Conservation (phyloP, 2,888 invertebrate species). For the Hedya salicella region DNA sequence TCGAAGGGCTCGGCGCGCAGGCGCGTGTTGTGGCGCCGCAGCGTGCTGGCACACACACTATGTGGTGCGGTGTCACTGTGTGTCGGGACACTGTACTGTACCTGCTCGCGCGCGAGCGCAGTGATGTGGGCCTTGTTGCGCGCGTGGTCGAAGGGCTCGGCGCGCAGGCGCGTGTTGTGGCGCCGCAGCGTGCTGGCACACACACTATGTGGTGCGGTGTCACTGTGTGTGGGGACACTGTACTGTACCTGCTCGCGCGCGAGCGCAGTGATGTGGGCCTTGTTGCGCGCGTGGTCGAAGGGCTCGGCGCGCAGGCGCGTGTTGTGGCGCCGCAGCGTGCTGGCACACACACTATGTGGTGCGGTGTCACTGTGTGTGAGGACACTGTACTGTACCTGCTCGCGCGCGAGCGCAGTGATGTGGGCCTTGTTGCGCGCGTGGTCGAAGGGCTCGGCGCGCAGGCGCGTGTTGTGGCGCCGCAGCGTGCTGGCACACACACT, state of each 20-base stretch:
- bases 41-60: too few relatives aligned
- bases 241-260: slow-evolving; percentile 75
- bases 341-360: not conserved
- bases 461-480: slow-evolving; percentile 92
- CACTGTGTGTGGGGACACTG: too few relatives aligned
- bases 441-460: not conserved
- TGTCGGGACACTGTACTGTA: too few relatives aligned
- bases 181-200: not conserved
- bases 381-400: not conserved
- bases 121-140: too few relatives aligned
- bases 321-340: not conserved
- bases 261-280: slow-evolving; percentile 89
- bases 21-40: too few relatives aligned
- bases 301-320: not conserved
- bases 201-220: slow-evolving; percentile 50
- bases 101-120: too few relatives aligned
- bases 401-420: slow-evolving; percentile 88
- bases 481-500: slow-evolving; percentile 83
- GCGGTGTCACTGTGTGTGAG: too few relatives aligned
- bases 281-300: slow-evolving; percentile 82
- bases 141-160: too few relatives aligned
- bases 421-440: slow-evolving; percentile 88
- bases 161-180: not conserved
- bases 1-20: too few relatives aligned
- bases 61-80: too few relatives aligned